These are phyloP conservation scores for Vanessa tameamea DNA, from an alignment of 1,140 invertebrate genomes.

Conservation along the genomic window DNA sequence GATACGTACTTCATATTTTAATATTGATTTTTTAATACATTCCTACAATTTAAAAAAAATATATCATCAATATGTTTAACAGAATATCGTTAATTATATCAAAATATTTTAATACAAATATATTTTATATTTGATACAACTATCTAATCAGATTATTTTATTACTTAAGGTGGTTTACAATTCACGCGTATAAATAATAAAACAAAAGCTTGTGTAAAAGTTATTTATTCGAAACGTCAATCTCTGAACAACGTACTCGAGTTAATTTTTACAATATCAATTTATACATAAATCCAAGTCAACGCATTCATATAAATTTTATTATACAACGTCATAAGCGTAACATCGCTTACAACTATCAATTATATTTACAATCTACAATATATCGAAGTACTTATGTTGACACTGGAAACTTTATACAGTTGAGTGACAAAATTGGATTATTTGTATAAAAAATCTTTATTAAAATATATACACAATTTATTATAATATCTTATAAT, in stretches of 20 bases:
- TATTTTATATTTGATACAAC: no score
- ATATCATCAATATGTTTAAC: no score
- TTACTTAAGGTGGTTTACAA: no score
- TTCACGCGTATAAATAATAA: constrained; percentile 16
- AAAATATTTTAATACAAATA: neutral
- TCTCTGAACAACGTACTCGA: constrained; percentile 75
- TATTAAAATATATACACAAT: constrained; percentile 74
- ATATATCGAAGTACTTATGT: constrained; percentile 54
- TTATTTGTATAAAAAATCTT: constrained; percentile 74
- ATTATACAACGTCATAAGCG: constrained; percentile 73
- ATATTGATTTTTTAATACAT: no score
- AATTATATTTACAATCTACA: constrained; percentile 67
- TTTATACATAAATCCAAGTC: constrained; percentile 76
- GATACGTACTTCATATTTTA: no score
- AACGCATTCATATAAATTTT: constrained; percentile 77
- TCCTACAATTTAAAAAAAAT: no score
- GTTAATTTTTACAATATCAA: constrained; percentile 77
- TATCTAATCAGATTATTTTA: no score
- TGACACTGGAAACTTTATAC: constrained; percentile 70
- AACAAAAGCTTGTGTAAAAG: constrained; percentile 66
- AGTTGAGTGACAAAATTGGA: constrained; percentile 64
- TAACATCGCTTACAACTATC: constrained; percentile 71
- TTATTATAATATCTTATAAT: constrained; percentile 64
- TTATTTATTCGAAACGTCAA: constrained; percentile 78
- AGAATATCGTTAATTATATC: no score